Evolutionary conservation across 2,113 vertebrate genomes (phyloP), one percentile per base, ranked within the genome.

Genomic region (Brachyistius frenatus): DNA sequence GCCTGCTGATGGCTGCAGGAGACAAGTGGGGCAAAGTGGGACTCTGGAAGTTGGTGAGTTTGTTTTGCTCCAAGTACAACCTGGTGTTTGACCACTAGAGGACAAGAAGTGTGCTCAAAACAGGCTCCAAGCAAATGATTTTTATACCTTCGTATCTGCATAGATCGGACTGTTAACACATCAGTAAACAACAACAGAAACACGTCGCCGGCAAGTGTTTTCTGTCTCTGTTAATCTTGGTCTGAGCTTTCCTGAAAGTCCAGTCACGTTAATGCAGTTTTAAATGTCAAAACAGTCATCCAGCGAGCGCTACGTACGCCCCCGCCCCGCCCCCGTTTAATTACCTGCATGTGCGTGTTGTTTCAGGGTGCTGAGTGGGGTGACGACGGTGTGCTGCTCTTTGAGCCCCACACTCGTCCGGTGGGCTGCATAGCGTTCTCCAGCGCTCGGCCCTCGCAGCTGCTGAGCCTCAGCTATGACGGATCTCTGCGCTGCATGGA

Each of bases 1-100:
- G 76, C 70, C 83, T 95, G 78, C 83, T 98, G 0, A 89, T 97
- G 87, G 97, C 97, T 30, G 95, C 95, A 1, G 97, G 97, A 10
- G 95, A 96, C 89, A 95, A 76, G 62, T 39, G 0, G 0, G 97
- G 97, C 1, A 91, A 94, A 23, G 11, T 99, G 7, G 97, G 96
- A 49, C 93, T 99, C 39, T 98, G 96, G 96, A 95, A 96, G 8
- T 63, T 95, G 91, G 97, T 98, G 86, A 91, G 95, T 76, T 90
- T 80, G 35, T 0, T 57, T 64, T 36, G 0, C n/a, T 41, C 1
- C 62, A 57, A 52, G 16, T 0, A 3, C 37, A 46, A 14, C 15
- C 44, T 3, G 5, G 11, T 49, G 14, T 60, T 46, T 72, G 8
- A 37, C 52, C 66, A 78, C 37, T 56, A 31, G 69, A 73, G 30